phyloP scores from a whole-genome alignment of 2,113 vertebrate genomes.

The Todiramphus chloris region DNA sequence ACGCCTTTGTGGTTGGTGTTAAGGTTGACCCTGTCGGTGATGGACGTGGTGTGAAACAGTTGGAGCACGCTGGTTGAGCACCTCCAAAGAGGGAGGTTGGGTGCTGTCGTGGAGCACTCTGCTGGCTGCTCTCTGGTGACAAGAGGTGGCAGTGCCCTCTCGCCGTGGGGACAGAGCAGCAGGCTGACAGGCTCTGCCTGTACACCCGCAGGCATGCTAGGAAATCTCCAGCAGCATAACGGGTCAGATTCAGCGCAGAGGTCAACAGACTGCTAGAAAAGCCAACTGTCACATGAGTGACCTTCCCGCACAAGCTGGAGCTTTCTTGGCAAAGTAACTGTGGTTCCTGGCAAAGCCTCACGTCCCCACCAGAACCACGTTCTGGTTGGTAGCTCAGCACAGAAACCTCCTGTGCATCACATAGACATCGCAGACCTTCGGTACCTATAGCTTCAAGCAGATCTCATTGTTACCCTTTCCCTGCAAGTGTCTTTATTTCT shows the following conservation, averaged over 20 bases:
- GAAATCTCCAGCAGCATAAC: not conserved
- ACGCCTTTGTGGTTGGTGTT: not conserved
- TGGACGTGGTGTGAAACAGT: not conserved
- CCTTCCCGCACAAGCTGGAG: not conserved
- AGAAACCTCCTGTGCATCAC: not conserved
- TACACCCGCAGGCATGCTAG: not conserved
- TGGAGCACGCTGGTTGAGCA: not conserved
- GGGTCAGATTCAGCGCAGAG: not conserved
- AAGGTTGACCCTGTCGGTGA: not conserved
- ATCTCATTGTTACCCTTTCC: not conserved
- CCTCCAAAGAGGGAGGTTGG: not conserved
- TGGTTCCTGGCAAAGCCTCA: not conserved
- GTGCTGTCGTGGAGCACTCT: not conserved
- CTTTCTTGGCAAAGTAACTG: not conserved
- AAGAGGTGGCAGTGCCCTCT: not conserved
- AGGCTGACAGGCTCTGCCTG: not conserved
- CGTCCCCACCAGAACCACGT: fast-evolving
- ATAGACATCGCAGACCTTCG: not conserved
- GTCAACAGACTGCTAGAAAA: not conserved
- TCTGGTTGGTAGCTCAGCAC: not conserved
- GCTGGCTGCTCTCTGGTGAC: fast-evolving
- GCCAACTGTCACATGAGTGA: not conserved
- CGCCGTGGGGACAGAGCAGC: not conserved
- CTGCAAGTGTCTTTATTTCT: not conserved
- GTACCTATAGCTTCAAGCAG: not conserved